Evolutionary conservation across 1,140 invertebrate species (phyloP), one percentile per base, ranked within the genome.

Genomic region (Platorchestia sp.): DNA sequence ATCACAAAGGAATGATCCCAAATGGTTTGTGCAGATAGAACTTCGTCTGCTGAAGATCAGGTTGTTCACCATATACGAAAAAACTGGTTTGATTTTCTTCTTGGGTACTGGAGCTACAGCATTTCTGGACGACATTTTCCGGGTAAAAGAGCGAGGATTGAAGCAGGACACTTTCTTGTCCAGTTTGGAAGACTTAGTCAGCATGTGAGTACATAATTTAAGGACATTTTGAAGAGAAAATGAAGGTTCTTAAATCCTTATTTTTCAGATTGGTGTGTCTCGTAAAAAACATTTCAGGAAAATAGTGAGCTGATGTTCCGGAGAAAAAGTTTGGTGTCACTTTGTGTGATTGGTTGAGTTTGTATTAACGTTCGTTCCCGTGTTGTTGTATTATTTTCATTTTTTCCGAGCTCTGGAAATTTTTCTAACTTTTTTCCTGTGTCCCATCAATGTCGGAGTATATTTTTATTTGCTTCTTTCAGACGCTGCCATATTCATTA

Each of bases 11-110:
- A 75, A 22, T 22, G 36, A 36, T 75, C 14, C 3, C 36, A 75
- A 75, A 19, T 75, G 14, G 1, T 27, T 89, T 6, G 3, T 47
- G 16, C 91, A 93, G 91, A n/a, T 93, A 6, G 91, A 93, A 44
- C 45, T 93, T 93, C 91, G 91, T 93, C 40, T 93, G 91, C 45
- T 93, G 91, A 93, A 93, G n/a, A 47, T 40, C 7, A 93, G 40
- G 45, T 44, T 93, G 10, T 93, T 93, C 91, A 44, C 41, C 0
- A 40, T 93, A 5, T 93, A 93, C 91, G 91, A 93, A 10, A 47
- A 44, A 14, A 93, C 91, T 0, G 40, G 7, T 44, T 40, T 93
- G 43, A 47, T 47, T n/a, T 93, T 93, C 45, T 93, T 93, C 91
- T 40, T 93, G 6, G 91, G 91, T 10, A 93, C 91, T 19, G 43